Conservation (phyloP, 1,140 invertebrate genomes). For the Heliconius nattereri region DNA sequence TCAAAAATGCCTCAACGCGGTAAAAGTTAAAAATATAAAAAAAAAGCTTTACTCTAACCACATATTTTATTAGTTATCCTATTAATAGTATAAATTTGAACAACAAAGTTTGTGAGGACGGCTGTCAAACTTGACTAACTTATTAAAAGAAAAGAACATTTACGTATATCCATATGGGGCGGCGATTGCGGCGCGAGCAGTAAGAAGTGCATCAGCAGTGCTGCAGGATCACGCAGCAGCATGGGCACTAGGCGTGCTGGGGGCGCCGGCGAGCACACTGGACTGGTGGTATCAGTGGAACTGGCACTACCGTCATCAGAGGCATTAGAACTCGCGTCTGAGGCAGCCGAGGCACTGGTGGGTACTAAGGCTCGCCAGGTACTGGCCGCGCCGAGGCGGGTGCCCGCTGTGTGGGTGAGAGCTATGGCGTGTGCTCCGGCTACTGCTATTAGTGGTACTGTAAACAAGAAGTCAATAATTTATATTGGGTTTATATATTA, state of each 20-base stretch:
- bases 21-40: too few species aligned
- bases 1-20: too few species aligned
- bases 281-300: constrained; percentile 55
- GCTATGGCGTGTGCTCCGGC: constrained; percentile 91
- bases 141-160: constrained; percentile 50
- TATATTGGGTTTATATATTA: neutral
- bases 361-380: constrained; percentile 70
- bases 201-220: constrained; percentile 92
- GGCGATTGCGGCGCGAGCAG: constrained; percentile 90
- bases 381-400: constrained; percentile 80
- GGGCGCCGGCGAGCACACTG: constrained; percentile 49
- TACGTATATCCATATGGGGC: constrained; percentile 88
- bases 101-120: too few species aligned
- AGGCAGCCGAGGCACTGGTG: constrained; percentile 29
- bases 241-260: constrained; percentile 87
- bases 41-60: too few species aligned
- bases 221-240: constrained; percentile 90
- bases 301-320: constrained; percentile 38
- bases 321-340: constrained; percentile 47
- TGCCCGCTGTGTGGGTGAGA: constrained; percentile 67
- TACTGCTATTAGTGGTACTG: constrained; percentile 94
- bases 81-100: too few species aligned
- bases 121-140: too few species aligned
- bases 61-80: too few species aligned
- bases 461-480: neutral